Evolutionary conservation across 2,797 vertebrate species (phyloP), one percentile per base, ranked within the genome.

Genomic region (Eurystomus glaucurus): DNA sequence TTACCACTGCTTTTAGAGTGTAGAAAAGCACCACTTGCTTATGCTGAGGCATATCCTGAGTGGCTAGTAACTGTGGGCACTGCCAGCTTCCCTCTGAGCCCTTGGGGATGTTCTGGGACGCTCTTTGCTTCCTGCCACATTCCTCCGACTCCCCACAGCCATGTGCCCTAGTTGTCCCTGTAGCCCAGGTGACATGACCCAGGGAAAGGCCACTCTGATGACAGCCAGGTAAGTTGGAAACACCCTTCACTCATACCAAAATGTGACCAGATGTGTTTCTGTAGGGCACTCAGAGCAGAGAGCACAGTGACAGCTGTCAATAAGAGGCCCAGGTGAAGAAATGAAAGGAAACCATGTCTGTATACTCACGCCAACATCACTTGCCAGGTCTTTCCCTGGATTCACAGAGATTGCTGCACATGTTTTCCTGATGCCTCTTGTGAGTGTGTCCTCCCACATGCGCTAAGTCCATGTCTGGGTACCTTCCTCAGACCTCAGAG

Each of bases 331-430:
- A 21, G 37, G 26, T 54, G 58, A 51, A 74, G 43, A 65, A 66
- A 46, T 46, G 19, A 71, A 72, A 85, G 71, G 51, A 79, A 85
- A 77, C 9, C 68, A 75, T 23, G n/a, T 15, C 2, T 2, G 6
- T 39, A 28, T 91, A 88, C 91, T 96, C 69, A 94, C 78, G 90
- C 68, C 78, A 72, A 43, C 65, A 85, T 58, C 70, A 89, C 66
- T 69, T 46, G 62, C 78, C 68, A 39, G 51, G n/a, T 57, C 75
- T 58, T 41, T 54, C 18, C 65, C 80, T 89, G 84, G 69, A 61
- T 72, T 76, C 64, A 64, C 46, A 65, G 82, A 76, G 55, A 35
- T 25, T 79, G 70, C 54, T 1, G 14, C 43, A 51, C 81, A 35
- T 51, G 64, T 33, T 62, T 68, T 90, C 68, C 60, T 65, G 55